Conservation (phyloP, 2,113 vertebrate genomes). For the Tupaia chinensis region DNA sequence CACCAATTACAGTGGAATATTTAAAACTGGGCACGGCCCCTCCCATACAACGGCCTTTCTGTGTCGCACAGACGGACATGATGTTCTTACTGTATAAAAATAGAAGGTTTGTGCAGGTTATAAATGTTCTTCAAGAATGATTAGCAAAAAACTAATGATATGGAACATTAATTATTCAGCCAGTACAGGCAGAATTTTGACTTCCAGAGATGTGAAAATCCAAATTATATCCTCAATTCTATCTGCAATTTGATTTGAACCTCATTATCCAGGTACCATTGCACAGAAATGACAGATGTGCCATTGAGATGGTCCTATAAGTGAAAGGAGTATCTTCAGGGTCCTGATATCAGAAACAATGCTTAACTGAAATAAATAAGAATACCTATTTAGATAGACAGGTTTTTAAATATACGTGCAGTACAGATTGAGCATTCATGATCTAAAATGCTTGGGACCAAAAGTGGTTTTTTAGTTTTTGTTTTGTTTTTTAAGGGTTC, state of each 20-base stretch:
- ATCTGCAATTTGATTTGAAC: neutral
- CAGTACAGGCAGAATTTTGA: constrained; percentile 33
- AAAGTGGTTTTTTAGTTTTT: no score
- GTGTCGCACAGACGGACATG: neutral
- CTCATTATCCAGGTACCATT: neutral
- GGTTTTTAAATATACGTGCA: neutral
- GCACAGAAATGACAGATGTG: neutral
- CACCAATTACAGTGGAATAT: constrained; percentile 74
- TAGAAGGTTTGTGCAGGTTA: neutral
- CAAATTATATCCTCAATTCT: neutral
- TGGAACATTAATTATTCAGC: neutral
- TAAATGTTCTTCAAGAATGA: constrained; percentile 38
- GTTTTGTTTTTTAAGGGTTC: no score
- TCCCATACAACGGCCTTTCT: constrained; percentile 8
- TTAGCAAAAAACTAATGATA: neutral
- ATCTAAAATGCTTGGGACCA: no score
- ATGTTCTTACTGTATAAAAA: neutral
- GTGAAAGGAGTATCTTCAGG: neutral
- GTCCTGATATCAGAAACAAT: neutral
- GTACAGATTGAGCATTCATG: neutral
- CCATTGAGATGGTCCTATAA: neutral
- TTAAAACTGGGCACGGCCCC: constrained; percentile 54
- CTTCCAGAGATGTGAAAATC: neutral
- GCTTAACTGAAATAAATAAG: neutral
- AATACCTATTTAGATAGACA: neutral